phyloP scores from a whole-genome alignment of 1,140 invertebrate species.

The Nasonia giraulti region DNA sequence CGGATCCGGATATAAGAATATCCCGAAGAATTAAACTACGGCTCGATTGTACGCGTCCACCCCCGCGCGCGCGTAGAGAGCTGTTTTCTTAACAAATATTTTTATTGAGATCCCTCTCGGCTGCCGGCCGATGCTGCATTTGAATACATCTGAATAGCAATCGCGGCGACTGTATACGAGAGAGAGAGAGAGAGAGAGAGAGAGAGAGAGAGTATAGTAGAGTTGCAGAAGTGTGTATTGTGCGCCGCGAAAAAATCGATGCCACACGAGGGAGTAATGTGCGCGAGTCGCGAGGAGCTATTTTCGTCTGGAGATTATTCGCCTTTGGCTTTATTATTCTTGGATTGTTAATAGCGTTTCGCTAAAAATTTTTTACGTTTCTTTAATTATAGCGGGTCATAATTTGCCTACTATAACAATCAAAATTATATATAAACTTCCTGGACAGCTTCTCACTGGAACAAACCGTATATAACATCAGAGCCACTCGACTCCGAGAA shows the following conservation, averaged over 20 bases:
- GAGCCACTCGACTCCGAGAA: too few relatives aligned
- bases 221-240: not conserved
- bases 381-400: too few relatives aligned
- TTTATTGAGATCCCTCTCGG: conserved; percentile 61
- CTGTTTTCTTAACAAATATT: conserved; percentile 70
- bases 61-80: conserved; percentile 29
- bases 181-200: not conserved
- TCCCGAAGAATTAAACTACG: conserved; percentile 52
- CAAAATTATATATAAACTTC: too few relatives aligned
- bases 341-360: too few relatives aligned
- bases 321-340: too few relatives aligned
- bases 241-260: conserved; percentile 21
- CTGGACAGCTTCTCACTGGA: too few relatives aligned
- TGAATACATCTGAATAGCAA: conserved; percentile 68
- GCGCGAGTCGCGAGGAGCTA: too few relatives aligned
- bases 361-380: too few relatives aligned
- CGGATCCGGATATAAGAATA: conserved; percentile 67
- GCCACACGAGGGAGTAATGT: not conserved
- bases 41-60: not conserved
- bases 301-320: too few relatives aligned
- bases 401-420: too few relatives aligned
- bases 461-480: too few relatives aligned
- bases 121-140: conserved; percentile 42
- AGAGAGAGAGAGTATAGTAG: not conserved
- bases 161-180: not conserved